Evolutionary conservation across 2,888 invertebrate species (phyloP), one percentile per base, ranked within the genome.

Genomic region (Leptopterna dolabrata): DNA sequence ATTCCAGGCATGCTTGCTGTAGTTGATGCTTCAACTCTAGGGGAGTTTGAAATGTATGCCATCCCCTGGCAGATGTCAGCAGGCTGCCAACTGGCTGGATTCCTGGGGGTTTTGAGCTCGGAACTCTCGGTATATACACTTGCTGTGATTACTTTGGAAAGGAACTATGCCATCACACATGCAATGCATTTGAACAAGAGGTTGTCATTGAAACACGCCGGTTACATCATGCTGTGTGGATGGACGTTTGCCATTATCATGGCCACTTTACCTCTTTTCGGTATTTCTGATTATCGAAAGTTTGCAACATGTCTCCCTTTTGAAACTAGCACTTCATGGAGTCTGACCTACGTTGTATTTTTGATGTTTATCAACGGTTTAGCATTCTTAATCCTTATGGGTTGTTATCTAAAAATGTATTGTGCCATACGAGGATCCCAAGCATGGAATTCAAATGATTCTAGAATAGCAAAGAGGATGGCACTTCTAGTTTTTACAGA

Each of bases 391-490:
- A 97, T 98, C 88, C 94, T 99, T 85, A 97, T 98, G 95, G 97
- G 97, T 86, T 98, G 98, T 92, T 99, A 99, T 92, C 93, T 98
- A 88, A 98, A 98, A 92, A 98, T 99, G 97, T 99, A 98, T 93
- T 97, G 98, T 93, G 97, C 98, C 86, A 98, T 99, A 90, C 94
- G 98, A n/a, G 98, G 98, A 88, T 98, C 98, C 0, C 90, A 97
- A 92, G 98, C 98, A 0, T 98, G 98, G 98, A 98, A 98, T 92
- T 97, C 97, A 2, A 98, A 98, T 92, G 98, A 99, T 92, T 97
- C 98, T 13, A 94, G 98, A 85, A 98, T 99, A 90, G 98, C 99
- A 71, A 98, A 98, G 92, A 94, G 98, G 63, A 99, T 99, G 98
- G 98, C 99, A 0, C 92, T 99, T 71, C 93, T 99, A 87, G 98